Base-by-base conservation (phyloP, 2,888 invertebrate species). In the Hirtodrosophila cameraria region DNA sequence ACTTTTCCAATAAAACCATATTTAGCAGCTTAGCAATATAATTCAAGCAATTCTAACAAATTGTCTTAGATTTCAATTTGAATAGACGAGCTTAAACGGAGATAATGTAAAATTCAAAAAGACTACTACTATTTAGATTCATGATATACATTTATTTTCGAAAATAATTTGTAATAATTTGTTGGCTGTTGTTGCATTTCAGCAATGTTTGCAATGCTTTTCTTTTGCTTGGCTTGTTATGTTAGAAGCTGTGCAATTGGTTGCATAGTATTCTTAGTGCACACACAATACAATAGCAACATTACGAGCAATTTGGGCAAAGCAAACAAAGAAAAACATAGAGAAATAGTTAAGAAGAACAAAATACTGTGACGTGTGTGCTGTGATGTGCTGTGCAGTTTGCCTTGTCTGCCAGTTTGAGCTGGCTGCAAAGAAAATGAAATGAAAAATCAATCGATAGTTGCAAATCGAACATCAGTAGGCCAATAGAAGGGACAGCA, bases 381-480 rank as follows among this genome's bases (percentile, higher is more conserved):
- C 11, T 23, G 35, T 7, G 16, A 49, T 9, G 27, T 48, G 31
- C 11, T 63, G 38, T 60, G 35, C 46, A 65, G 18, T 53, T 49
- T 28, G 36, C 28, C 16, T 39, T 27, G 33, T 12, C 11, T 48
- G 35, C 25, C 23, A 28, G 30, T 52, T n/a, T 33, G 28, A 50
- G 45, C n/a, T n/a, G n/a, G n/a, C 38, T 46, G 48, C 55, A 53
- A 55, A 41, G 54, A 57, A 64, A 72, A 60, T 66, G 63, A 82
- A n/a, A 85, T 71, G 60, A 43, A 63, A 55, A 73, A 67, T 68
- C 79, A 82, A 79, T 82, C 76, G 80, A 82, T 79, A 59, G 61
- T 58, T 75, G 72, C 20, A 59, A 70, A 63, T 79, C 81, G 73
- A 73, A 62, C 42, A 58, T 23, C 43, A 58, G 38, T 35, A 41